phyloP scores from a whole-genome alignment of 1,140 invertebrate genomes.

The Heliconius hermathena region DNA sequence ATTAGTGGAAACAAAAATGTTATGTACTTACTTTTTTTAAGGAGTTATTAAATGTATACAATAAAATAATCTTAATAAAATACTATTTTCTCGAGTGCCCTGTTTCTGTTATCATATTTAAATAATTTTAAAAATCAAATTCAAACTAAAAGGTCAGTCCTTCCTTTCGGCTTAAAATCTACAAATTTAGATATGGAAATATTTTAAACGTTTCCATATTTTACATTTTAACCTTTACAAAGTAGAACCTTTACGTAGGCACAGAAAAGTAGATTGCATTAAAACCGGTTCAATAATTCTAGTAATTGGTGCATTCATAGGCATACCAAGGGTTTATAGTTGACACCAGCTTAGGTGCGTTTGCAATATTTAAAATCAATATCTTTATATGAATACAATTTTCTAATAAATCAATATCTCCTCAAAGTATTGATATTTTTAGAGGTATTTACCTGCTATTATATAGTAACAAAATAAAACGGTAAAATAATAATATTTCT shows the following conservation, averaged over 20 bases:
- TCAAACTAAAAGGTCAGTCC: background rate
- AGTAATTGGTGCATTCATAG: conserved; percentile 40
- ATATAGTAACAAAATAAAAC: too few species aligned
- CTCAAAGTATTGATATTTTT: background rate
- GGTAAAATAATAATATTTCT: background rate
- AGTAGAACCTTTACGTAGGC: conserved; percentile 33
- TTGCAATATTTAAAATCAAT: conserved; percentile 20
- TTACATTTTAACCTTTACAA: conserved; percentile 42
- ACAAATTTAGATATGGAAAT: background rate
- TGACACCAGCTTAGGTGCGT: conserved; percentile 28
- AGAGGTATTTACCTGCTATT: too few species aligned
- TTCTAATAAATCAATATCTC: too few species aligned
- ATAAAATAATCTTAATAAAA: background rate
- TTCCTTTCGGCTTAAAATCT: background rate
- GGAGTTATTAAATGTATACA: too few species aligned
- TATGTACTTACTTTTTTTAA: too few species aligned
- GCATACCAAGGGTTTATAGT: conserved; percentile 30
- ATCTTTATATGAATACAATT: background rate
- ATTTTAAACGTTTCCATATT: background rate
- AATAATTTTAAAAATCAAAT: background rate
- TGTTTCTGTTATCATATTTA: background rate
- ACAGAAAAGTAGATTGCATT: conserved; percentile 43
- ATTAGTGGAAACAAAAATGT: too few species aligned
- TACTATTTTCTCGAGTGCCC: too few species aligned
- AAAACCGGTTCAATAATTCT: conserved; percentile 44